Percentiles rank a stretch among this genome's conserved stretches.
Evolutionary conservation across 2,797 vertebrate genomes (phyloP).

Genomic region (Muscicapa comitata): DNA sequence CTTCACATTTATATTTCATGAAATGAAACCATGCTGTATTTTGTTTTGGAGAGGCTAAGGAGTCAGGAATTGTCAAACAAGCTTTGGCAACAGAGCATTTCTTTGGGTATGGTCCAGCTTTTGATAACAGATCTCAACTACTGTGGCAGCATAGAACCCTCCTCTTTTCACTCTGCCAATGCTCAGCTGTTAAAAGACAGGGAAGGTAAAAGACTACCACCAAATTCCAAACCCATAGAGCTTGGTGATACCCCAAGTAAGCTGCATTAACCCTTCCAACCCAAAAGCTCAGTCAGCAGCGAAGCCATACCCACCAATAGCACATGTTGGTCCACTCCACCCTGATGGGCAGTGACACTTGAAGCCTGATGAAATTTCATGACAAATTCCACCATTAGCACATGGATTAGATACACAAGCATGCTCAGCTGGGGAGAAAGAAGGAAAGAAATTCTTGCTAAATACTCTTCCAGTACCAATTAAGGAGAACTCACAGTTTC

Average conservation of each 20-base stretch:
- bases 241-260: neutral
- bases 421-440: slow-evolving; percentile 82
- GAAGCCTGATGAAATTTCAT: slow-evolving; percentile 88
- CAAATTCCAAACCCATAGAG: neutral
- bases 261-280: neutral
- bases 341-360: slow-evolving; percentile 91
- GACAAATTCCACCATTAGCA: slow-evolving; percentile 91
- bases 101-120: neutral
- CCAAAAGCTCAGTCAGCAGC: neutral
- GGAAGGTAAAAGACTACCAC: neutral
- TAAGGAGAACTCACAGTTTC: neutral
- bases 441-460: neutral
- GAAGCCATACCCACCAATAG: slow-evolving; percentile 80
- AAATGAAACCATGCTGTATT: neutral
- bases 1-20: neutral
- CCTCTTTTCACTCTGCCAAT: neutral
- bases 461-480: neutral
- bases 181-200: neutral
- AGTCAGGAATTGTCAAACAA: neutral
- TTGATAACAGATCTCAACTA: neutral
- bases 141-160: neutral
- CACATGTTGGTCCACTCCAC: slow-evolving; percentile 93
- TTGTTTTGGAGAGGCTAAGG: neutral
- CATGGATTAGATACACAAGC: slow-evolving; percentile 94
- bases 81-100: neutral